These are phyloP conservation scores for Glossosoma conforme DNA, from an alignment of 1,140 invertebrate species.

Conservation along the genomic window DNA sequence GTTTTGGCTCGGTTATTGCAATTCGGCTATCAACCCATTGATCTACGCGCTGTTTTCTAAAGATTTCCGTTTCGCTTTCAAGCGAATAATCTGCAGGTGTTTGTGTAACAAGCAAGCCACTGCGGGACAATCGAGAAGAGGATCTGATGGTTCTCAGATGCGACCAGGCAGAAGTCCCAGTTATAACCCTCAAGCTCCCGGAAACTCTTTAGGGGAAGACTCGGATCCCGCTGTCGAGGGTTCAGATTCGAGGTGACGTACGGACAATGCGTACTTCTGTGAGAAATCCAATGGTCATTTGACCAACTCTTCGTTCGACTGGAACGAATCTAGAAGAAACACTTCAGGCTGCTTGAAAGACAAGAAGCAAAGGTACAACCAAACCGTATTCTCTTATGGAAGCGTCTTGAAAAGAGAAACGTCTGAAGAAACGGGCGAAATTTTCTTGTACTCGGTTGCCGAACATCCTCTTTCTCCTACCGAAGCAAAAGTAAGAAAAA, in stretches of 20 bases:
- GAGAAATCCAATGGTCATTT: constrained; percentile 26
- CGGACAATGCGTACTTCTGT: constrained; percentile 21
- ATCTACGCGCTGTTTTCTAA: constrained; percentile 91
- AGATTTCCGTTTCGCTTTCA: constrained; percentile 89
- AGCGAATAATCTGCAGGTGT: constrained; percentile 82
- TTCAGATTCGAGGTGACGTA: constrained; percentile 50
- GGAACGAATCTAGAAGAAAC: constrained; percentile 17
- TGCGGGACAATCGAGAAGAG: constrained; percentile 42
- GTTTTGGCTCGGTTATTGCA: constrained; percentile 97
- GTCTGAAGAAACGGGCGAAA: too few relatives aligned
- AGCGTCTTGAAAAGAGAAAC: too few relatives aligned
- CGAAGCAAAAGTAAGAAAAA: constrained; percentile 24
- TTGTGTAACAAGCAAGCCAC: constrained; percentile 52
- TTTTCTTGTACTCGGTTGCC: too few relatives aligned
- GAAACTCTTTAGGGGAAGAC: constrained; percentile 42
- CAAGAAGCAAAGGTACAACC: constrained; percentile 28
- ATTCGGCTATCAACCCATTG: constrained; percentile 90
- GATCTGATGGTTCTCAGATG: constrained; percentile 60
- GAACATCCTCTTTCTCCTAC: constrained; percentile 25
- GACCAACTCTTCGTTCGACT: constrained; percentile 26
- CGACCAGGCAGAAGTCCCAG: constrained; percentile 40
- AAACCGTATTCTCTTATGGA: constrained; percentile 18
- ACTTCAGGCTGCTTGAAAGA: constrained; percentile 20
- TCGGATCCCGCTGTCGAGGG: constrained; percentile 46
- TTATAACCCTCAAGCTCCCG: constrained; percentile 37